Percentiles rank a stretch among this genome's conserved stretches.
Conservation (phyloP, 2,888 invertebrate species). For the Erebia aethiops region DNA sequence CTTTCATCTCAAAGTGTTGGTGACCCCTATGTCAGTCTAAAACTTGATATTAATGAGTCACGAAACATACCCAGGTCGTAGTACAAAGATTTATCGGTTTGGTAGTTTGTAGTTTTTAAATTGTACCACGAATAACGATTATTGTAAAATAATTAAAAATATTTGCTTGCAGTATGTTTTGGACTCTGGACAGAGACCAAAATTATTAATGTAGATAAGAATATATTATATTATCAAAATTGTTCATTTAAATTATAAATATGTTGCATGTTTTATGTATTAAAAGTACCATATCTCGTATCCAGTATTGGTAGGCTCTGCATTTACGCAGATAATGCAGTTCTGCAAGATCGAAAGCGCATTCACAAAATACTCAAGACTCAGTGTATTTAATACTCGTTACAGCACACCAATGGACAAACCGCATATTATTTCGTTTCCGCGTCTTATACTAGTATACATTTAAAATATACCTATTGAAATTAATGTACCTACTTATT, state of each 20-base stretch:
- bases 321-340: constrained; percentile 26
- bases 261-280: too few relatives aligned
- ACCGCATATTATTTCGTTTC: constrained; percentile 28
- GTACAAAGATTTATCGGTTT: too few relatives aligned
- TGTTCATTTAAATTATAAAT: too few relatives aligned
- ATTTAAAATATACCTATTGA: background rate
- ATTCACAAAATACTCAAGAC: constrained; percentile 46
- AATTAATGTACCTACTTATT: too few relatives aligned
- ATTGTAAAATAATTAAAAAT: too few relatives aligned
- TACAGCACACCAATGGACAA: constrained; percentile 31
- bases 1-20: background rate
- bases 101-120: too few relatives aligned
- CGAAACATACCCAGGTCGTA: background rate
- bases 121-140: too few relatives aligned
- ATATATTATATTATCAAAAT: too few relatives aligned
- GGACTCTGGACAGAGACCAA: too few relatives aligned
- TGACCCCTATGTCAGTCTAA: background rate
- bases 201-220: too few relatives aligned
- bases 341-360: constrained; percentile 54
- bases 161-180: too few relatives aligned
- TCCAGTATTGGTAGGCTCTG: background rate
- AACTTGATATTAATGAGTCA: background rate
- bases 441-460: constrained; percentile 16
- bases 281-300: too few relatives aligned
- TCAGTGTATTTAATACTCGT: constrained; percentile 30